These are phyloP conservation scores for Sicus ferrugineus DNA, from an alignment of 2,888 invertebrate genomes.

Conservation along the genomic window DNA sequence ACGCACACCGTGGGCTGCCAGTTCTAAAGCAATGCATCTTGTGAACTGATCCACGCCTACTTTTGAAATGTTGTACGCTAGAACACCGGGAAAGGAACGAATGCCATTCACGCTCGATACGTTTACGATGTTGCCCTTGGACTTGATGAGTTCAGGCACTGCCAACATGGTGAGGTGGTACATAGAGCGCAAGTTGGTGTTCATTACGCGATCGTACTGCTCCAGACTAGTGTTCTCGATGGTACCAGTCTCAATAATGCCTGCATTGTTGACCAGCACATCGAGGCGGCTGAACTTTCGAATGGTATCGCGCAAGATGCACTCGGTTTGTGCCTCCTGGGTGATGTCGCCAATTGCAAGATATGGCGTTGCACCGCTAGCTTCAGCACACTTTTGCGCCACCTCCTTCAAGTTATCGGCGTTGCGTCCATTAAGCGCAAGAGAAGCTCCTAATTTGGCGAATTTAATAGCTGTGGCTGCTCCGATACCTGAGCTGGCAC, in stretches of 20 bases:
- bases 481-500: conserved; percentile 81
- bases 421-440: conserved; percentile 76
- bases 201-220: conserved; percentile 87
- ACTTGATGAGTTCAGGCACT: conserved; percentile 80
- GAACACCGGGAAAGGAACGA: conserved; percentile 85
- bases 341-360: conserved; percentile 72
- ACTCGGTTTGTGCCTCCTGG: conserved; percentile 68
- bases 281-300: conserved; percentile 75
- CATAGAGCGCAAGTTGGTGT: conserved; percentile 81
- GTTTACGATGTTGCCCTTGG: conserved; percentile 88
- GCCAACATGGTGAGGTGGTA: conserved; percentile 84
- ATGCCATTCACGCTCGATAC: conserved; percentile 92
- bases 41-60: conserved; percentile 94
- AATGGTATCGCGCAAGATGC: conserved; percentile 73
- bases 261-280: conserved; percentile 87
- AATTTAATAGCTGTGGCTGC: conserved; percentile 74
- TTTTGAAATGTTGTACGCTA: conserved; percentile 93
- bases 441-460: conserved; percentile 70
- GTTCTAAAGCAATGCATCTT: conserved; percentile 84
- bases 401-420: conserved; percentile 72
- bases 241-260: conserved; percentile 78
- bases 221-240: conserved; percentile 84
- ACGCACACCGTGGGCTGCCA: conserved; percentile 79
- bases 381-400: conserved; percentile 63
- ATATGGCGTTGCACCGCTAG: conserved; percentile 65